Evolutionary conservation across 2,797 vertebrate species (phyloP).

Genomic region (Scolopax bukidnonensis): DNA sequence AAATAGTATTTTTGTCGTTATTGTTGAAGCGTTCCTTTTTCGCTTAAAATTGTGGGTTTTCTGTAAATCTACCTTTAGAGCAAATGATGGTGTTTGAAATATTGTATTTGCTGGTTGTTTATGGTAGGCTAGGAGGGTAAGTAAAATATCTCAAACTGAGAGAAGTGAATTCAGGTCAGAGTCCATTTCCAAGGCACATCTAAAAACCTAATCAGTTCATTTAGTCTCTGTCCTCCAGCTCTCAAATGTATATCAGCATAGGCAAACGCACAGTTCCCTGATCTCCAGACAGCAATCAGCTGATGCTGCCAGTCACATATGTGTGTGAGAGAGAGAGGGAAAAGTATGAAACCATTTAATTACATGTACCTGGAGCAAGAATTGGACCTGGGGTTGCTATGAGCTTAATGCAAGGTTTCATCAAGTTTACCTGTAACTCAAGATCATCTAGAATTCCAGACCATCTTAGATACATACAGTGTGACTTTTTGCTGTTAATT

Average conservation of each 20-base stretch:
- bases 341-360: neutral
- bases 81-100: neutral
- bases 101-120: neutral
- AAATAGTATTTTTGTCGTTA: neutral
- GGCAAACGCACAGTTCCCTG: neutral
- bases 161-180: slow-evolving; percentile 7
- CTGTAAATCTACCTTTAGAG: neutral
- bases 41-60: neutral
- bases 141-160: slow-evolving; percentile 14
- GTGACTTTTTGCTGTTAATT: neutral
- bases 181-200: slow-evolving; percentile 22
- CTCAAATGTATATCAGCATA: slow-evolving; percentile 1
- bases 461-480: neutral
- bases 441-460: neutral
- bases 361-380: slow-evolving; percentile 17
- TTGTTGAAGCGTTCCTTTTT: neutral
- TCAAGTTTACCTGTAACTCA: neutral
- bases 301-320: neutral
- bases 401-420: neutral
- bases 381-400: neutral
- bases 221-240: slow-evolving; percentile 9
- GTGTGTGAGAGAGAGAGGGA: neutral
- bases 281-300: neutral
- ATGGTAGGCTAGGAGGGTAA: neutral
- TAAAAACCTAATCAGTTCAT: slow-evolving; percentile 19